Evolutionary conservation across 2,113 vertebrate genomes (phyloP).

Genomic region (Paradoxurus hermaphroditus): DNA sequence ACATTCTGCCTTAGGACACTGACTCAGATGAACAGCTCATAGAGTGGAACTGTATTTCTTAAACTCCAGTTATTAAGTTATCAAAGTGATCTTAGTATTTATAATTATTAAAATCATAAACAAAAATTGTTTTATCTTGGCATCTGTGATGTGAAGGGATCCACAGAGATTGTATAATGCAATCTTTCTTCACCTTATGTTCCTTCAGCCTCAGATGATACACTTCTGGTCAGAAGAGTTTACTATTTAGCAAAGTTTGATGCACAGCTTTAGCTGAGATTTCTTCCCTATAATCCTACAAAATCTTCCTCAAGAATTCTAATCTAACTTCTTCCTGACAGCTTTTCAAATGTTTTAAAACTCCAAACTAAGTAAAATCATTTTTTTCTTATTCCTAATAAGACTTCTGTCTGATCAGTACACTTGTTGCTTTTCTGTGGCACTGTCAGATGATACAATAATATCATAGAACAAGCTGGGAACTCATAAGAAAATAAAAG

Average conservation of each 20-base stretch:
- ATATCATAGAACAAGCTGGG: not conserved
- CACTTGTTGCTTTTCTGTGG: not conserved
- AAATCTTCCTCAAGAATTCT: not conserved
- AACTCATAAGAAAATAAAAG: not conserved
- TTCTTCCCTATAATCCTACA: not conserved
- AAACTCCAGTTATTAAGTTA: not conserved
- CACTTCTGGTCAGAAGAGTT: not conserved
- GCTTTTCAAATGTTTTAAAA: not conserved
- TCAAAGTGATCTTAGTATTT: not conserved
- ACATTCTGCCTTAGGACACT: not conserved
- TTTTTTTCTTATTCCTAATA: not conserved
- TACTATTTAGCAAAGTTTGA: not conserved
- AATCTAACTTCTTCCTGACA: not conserved
- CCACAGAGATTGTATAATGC: not conserved
- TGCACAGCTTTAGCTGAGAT: not conserved
- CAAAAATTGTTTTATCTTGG: not conserved
- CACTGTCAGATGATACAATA: not conserved
- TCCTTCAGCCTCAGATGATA: not conserved
- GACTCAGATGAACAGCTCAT: not conserved
- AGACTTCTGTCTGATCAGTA: not conserved
- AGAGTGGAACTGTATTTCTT: not conserved
- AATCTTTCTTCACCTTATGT: not conserved
- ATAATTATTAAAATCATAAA: not conserved
- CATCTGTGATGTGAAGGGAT: not conserved
- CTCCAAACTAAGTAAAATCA: not conserved